These are phyloP conservation scores for Epicampocera succincta DNA, from an alignment of 2,888 invertebrate species.

Conservation along the genomic window DNA sequence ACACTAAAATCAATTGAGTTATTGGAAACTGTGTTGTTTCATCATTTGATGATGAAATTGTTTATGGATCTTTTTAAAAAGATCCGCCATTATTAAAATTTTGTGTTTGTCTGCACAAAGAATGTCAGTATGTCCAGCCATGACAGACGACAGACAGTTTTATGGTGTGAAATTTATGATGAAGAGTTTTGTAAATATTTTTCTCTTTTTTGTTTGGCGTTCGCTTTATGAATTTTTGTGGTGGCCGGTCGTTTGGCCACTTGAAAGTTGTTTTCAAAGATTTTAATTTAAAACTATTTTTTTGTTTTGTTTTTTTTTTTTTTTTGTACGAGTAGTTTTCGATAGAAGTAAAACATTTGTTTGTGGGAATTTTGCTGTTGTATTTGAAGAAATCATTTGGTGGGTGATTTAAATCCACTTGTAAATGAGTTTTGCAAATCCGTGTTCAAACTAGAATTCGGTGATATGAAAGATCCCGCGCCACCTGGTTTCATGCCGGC, in stretches of 20 bases:
- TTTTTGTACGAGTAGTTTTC: constrained; percentile 4
- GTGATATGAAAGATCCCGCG: too few relatives aligned
- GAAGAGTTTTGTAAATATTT: constrained; percentile 4
- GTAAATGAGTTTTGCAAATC: too few relatives aligned
- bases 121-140: constrained; percentile 10
- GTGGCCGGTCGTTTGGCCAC: constrained; percentile 31
- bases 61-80: constrained; percentile 25
- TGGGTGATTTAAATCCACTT: too few relatives aligned
- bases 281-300: constrained; percentile 1
- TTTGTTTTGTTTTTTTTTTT: too few relatives aligned
- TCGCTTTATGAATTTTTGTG: constrained; percentile 15
- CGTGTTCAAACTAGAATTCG: too few relatives aligned
- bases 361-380: constrained; percentile 17
- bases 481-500: too few relatives aligned
- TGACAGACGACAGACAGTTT: constrained; percentile 12
- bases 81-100: constrained; percentile 12
- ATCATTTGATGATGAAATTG: constrained; percentile 36
- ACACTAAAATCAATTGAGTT: constrained; percentile 26
- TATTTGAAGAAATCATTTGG: constrained; percentile 17
- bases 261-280: constrained; percentile 9
- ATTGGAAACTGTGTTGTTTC: constrained; percentile 41
- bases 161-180: constrained; percentile 55
- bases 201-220: too few relatives aligned
- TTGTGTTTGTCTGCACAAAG: constrained; percentile 17
- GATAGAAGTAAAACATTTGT: neutral